Base-by-base conservation (phyloP, 2,888 invertebrate genomes). In the Gryllus longicercus region DNA sequence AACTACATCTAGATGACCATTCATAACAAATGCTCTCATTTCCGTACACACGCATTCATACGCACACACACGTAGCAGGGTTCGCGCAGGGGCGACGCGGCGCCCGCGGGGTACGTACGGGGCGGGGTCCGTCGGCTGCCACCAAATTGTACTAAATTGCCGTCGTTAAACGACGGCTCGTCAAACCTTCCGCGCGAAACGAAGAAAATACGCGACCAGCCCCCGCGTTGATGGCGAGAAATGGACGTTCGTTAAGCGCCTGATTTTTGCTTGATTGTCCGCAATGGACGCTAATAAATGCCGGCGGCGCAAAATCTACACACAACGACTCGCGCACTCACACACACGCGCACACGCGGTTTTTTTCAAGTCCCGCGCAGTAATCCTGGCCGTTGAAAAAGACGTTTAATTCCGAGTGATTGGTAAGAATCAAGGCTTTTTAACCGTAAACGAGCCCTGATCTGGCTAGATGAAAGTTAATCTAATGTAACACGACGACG, bases 191-290 rank as follows among this genome's bases (percentile, higher is more conserved):
- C 16, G n/a, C 63, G 14, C n/a, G 63, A 63, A 63, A 63, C 63
- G 63, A 63, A 14, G 63, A 63, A 63, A 63, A 63, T n/a, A 63
- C 63, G 63, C 63, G 38, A 38, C 38, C 38, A 38, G 38, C 38
- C 38, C 38, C 38, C 63, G 14, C 63, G 63, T n/a, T 63, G 63
- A 63, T 63, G 63, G n/a, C 63, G 63, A 63, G 63, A 63, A 63
- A 63, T n/a, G 63, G 63, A 38, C 63, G 63, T 63, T 63, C 63
- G 63, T 63, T 63, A 63, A 63, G 16, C 5, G 63, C 38, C 63
- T 63, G 63, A 63, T 63, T 63, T 63, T 63, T 63, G 63, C 63
- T 63, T 63, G 63, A 63, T 63, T 63, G 63, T n/a, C n/a, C n/a
- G 63, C 63, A 63, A 63, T 63, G 63, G 63, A 14, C 63, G 63